A percentile compares a stretch with the other conserved stretches of the same genome.
phyloP scores from a whole-genome alignment of 2,888 invertebrate species.

The Heliconius aoede region DNA sequence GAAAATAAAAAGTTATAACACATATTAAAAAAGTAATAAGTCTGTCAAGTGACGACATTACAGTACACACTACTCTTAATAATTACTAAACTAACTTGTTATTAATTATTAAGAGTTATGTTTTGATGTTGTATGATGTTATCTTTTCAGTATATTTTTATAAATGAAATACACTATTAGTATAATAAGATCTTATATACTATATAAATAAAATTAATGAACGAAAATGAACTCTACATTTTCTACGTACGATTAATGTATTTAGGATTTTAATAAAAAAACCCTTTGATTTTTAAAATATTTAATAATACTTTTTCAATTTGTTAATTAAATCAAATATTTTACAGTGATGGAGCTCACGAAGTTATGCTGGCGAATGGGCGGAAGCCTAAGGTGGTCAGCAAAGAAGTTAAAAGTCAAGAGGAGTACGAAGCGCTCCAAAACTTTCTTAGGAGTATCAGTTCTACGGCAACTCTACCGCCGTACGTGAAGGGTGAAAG shows the following conservation, averaged over 20 bases:
- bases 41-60: too few species aligned
- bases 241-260: neutral
- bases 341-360: constrained; percentile 79
- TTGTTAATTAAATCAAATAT: neutral
- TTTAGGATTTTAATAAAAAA: neutral
- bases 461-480: constrained; percentile 79
- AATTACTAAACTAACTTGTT: too few species aligned
- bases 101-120: too few species aligned
- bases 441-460: constrained; percentile 78
- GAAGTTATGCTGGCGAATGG: constrained; percentile 71
- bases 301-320: neutral
- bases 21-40: too few species aligned
- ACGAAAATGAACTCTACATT: too few species aligned
- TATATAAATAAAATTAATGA: too few species aligned
- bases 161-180: too few species aligned
- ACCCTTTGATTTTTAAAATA: neutral
- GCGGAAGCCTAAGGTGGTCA: constrained; percentile 62
- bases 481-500: constrained; percentile 79
- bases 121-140: too few species aligned
- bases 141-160: too few species aligned
- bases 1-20: too few species aligned
- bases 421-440: constrained; percentile 80
- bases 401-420: constrained; percentile 64
- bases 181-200: too few species aligned
- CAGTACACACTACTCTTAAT: too few species aligned